Evolutionary conservation across 2,113 vertebrate genomes (phyloP).

Genomic region (Myotis lucifugus): DNA sequence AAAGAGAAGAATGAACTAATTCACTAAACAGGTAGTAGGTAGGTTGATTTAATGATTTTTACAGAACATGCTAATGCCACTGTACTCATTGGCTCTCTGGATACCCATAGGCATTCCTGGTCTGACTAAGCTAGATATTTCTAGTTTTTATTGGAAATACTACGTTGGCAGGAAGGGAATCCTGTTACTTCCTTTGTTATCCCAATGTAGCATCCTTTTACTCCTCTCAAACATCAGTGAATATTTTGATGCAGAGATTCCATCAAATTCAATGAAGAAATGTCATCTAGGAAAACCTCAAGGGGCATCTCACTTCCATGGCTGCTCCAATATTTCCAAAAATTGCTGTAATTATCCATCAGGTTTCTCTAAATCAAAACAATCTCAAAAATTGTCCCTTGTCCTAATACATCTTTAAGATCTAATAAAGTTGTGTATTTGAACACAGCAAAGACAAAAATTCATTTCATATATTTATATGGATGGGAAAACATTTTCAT

Average conservation of each 20-base stretch:
- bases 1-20: not conserved
- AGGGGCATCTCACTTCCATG: not conserved
- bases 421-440: not conserved
- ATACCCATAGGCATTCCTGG: not conserved
- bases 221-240: not conserved
- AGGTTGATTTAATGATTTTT: not conserved
- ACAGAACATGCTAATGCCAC: not conserved
- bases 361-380: slow-evolving; percentile 1
- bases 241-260: slow-evolving; percentile 3
- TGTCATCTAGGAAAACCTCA: not conserved
- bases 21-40: not conserved
- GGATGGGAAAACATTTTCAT: not conserved
- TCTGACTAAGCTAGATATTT: not conserved
- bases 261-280: not conserved
- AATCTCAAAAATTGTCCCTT: not conserved
- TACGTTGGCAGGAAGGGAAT: not conserved
- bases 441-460: slow-evolving; percentile 17
- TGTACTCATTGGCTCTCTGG: not conserved
- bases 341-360: not conserved
- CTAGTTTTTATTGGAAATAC: not conserved
- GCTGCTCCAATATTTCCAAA: not conserved
- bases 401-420: not conserved
- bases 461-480: not conserved
- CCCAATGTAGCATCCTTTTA: not conserved
- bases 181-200: not conserved